Evolutionary conservation across 1,140 invertebrate genomes (phyloP).

Genomic region (Pseudomyrmex dendroicus): DNA sequence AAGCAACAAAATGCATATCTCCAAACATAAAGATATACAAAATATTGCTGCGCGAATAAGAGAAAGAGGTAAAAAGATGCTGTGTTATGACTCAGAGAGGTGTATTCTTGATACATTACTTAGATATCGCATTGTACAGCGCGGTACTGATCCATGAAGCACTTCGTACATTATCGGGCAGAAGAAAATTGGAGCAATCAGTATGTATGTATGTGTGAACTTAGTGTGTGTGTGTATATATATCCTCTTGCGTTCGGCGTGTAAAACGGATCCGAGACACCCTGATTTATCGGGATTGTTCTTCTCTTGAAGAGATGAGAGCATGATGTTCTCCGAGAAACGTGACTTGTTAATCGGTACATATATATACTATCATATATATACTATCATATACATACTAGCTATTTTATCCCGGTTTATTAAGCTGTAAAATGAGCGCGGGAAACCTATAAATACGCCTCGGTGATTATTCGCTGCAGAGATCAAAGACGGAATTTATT

Average conservation of each 20-base stretch:
- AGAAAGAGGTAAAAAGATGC: background rate
- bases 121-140: slow-evolving; percentile 40
- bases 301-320: slow-evolving; percentile 44
- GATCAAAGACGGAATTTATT: background rate
- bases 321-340: slow-evolving; percentile 40
- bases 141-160: slow-evolving; percentile 29
- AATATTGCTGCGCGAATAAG: background rate
- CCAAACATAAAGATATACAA: slow-evolving; percentile 8
- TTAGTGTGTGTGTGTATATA: background rate
- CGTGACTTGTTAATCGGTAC: slow-evolving; percentile 68
- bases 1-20: slow-evolving; percentile 19
- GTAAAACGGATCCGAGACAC: slow-evolving; percentile 18
- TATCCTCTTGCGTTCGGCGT: slow-evolving; percentile 2
- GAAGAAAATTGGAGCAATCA: slow-evolving; percentile 38
- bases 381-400: slow-evolving; percentile 37
- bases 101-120: slow-evolving; percentile 27
- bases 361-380: too few relatives aligned
- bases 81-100: slow-evolving; percentile 1
- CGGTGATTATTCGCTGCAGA: slow-evolving; percentile 37
- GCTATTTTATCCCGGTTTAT: slow-evolving; percentile 48
- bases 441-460: slow-evolving; percentile 38
- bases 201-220: background rate
- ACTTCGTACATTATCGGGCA: slow-evolving; percentile 11
- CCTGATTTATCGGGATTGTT: slow-evolving; percentile 60
- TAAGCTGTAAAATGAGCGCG: slow-evolving; percentile 52